Evolutionary conservation across 2,113 vertebrate species (phyloP), one percentile per base, ranked within the genome.

Genomic region (Zootoca vivipara): DNA sequence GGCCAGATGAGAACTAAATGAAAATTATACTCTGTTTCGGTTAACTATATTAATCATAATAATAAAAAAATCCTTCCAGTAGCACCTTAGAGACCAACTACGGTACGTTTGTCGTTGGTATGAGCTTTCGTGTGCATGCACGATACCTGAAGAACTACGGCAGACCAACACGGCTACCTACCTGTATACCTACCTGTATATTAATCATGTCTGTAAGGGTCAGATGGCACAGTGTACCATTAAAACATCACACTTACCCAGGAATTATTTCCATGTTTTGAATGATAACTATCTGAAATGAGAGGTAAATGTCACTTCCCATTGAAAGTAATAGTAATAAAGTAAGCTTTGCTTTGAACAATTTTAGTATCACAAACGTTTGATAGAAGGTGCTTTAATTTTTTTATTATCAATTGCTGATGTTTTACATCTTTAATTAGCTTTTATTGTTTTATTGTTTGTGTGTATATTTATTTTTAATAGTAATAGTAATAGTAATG

Each of bases 251-350:
- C 5, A 0, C 35, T 38, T 80, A 92, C 90, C 67, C 0, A 75
- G 52, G 18, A 40, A 85, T 58, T 26, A 78, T 87, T 90, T 79
- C 42, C 18, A 82, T 40, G 7, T 82, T 5, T 77, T 64, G 74
- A 8, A 64, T 84, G 62, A n/a, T 46, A 83, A 24, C 3, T 8
- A 82, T 90, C 72, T 64, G 15, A 22, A 81, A 91, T 79, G 90
- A 3, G 0, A 1, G 40, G 38, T n/a, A 82, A 75, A 46, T 87
- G 67, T 82, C 80, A 91, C 69, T 90, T 58, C 26, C 67, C 90
- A 72, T 87, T 46, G 90, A 85, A 38, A 87, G 78, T 74, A 82
- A 84, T 67, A 62, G 40, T 83, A 26, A 80, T 87, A 28, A 89
- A 35, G 16, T 33, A 89, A 35, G 15, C 78, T 81, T 3, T 7